Evolutionary conservation across 2,113 vertebrate species (phyloP).

Genomic region (Pithys albifrons): DNA sequence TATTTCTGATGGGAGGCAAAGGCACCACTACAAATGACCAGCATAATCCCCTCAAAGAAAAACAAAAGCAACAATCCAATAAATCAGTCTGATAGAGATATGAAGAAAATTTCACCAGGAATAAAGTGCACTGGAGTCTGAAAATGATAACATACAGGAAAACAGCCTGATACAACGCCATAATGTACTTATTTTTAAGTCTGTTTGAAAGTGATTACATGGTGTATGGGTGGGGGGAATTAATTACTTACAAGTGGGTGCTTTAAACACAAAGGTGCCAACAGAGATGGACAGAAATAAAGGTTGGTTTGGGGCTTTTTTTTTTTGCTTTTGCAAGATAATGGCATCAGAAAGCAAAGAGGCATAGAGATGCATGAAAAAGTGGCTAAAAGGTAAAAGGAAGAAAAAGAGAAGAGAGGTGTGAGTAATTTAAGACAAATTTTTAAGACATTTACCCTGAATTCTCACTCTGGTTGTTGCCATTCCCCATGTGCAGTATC

Average conservation of each 20-base stretch:
- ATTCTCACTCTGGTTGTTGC: background rate
- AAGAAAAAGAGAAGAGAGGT: background rate
- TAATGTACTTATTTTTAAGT: background rate
- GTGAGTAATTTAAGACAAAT: background rate
- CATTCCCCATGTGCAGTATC: background rate
- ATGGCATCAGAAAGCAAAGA: background rate
- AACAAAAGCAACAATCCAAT: slow-evolving; percentile 37
- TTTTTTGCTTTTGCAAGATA: background rate
- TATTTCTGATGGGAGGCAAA: slow-evolving; percentile 4
- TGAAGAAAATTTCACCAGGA: background rate
- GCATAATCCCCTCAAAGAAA: background rate
- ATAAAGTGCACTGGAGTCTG: background rate
- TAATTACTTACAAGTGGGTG: background rate
- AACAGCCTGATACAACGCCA: background rate
- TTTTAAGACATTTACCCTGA: background rate
- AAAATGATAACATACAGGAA: background rate
- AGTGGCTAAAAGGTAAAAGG: background rate
- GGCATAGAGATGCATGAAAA: background rate
- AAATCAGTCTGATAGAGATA: background rate
- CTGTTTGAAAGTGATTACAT: background rate
- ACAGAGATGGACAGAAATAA: background rate
- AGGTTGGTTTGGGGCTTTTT: background rate
- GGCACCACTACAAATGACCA: background rate
- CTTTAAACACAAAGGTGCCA: background rate
- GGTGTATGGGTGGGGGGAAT: background rate